Evolutionary conservation across 2,888 invertebrate species (phyloP).

Genomic region (Bruchidius siliquastri): DNA sequence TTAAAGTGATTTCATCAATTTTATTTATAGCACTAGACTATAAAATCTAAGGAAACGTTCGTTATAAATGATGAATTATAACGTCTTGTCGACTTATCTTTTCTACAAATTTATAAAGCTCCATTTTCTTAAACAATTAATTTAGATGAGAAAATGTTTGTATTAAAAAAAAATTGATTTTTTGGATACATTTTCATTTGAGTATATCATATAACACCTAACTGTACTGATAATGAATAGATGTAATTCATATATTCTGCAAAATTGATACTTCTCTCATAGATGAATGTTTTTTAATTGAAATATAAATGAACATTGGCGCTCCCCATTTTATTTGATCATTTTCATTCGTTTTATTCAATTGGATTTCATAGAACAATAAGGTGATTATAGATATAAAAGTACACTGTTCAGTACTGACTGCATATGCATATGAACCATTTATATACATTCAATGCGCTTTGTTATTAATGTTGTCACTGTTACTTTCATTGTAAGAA

Average conservation of each 20-base stretch:
- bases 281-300: background rate
- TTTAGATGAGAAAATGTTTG: too few species aligned
- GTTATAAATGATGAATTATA: too few species aligned
- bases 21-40: background rate
- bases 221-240: too few species aligned
- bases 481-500: too few species aligned
- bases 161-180: too few species aligned
- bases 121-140: too few species aligned
- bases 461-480: background rate
- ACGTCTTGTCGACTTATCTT: too few species aligned
- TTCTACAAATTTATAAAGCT: too few species aligned
- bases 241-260: too few species aligned
- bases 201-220: too few species aligned
- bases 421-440: too few species aligned
- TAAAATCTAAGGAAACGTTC: background rate
- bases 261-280: background rate
- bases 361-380: background rate
- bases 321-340: background rate
- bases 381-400: background rate
- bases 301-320: background rate
- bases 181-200: too few species aligned
- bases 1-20: background rate
- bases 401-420: background rate
- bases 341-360: background rate
- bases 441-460: background rate